A percentile compares a stretch with the other conserved stretches of the same genome.
phyloP scores from a whole-genome alignment of 2,888 invertebrate genomes.

The Chalcis sispes region DNA sequence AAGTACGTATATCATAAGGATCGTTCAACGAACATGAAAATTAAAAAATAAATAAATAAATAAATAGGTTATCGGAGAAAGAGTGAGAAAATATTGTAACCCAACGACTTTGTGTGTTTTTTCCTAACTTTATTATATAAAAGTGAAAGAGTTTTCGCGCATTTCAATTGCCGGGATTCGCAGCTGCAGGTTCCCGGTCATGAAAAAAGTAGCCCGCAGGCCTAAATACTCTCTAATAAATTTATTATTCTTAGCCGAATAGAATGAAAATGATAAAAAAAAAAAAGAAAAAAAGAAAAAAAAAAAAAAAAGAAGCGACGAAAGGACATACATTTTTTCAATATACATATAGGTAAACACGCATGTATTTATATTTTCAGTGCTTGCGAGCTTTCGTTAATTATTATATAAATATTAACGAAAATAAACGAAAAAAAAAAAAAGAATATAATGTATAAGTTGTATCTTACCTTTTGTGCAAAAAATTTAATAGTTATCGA shows the following conservation, averaged over 20 bases:
- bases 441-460: no score
- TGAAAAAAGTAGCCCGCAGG: slow-evolving; percentile 72
- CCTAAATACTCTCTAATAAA: slow-evolving; percentile 72
- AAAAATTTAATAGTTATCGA: no score
- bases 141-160: slow-evolving; percentile 29
- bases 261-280: slow-evolving; percentile 6
- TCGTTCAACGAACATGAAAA: slow-evolving; percentile 7
- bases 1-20: no score
- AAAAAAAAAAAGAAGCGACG: background rate
- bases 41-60: background rate
- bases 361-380: no score
- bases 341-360: slow-evolving; percentile 6
- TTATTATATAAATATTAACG: no score
- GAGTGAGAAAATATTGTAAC: background rate
- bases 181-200: slow-evolving; percentile 62
- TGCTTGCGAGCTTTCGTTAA: slow-evolving; percentile 20
- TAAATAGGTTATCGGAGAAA: background rate
- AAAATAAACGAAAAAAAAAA: no score
- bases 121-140: slow-evolving; percentile 11
- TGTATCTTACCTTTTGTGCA: no score
- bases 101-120: slow-evolving; percentile 24
- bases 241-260: slow-evolving; percentile 46
- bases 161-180: slow-evolving; percentile 64
- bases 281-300: slow-evolving; percentile 1
- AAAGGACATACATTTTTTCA: slow-evolving; percentile 4